Conservation (phyloP, 2,797 vertebrate genomes). For the Eulemur mongoz region DNA sequence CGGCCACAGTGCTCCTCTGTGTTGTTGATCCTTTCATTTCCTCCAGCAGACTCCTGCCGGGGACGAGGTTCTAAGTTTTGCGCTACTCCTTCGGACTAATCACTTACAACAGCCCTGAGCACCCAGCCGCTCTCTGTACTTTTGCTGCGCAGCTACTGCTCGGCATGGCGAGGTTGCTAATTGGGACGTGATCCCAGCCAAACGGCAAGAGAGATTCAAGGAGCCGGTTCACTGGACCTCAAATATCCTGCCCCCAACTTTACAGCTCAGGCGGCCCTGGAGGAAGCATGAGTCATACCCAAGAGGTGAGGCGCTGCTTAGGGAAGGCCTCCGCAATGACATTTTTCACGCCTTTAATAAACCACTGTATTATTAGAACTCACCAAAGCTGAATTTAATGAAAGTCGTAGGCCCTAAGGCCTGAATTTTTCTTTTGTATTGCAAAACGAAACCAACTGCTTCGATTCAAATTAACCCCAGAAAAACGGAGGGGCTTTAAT, state of each 20-base stretch:
- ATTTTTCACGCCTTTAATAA: constrained; percentile 81
- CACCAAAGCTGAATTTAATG: constrained; percentile 76
- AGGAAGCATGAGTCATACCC: constrained; percentile 69
- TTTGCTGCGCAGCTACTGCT: constrained; percentile 72
- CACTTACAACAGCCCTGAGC: constrained; percentile 79
- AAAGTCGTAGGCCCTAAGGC: constrained; percentile 66
- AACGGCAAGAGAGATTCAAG: constrained; percentile 67
- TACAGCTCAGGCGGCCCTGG: constrained; percentile 55
- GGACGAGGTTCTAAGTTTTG: constrained; percentile 78
- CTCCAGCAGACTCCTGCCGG: constrained; percentile 85
- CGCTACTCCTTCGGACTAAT: constrained; percentile 82
- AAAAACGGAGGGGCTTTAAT: constrained; percentile 54
- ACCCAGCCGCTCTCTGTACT: constrained; percentile 38
- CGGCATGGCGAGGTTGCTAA: constrained; percentile 73
- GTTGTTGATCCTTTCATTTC: constrained; percentile 89
- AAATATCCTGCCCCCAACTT: constrained; percentile 78
- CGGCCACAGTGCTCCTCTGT: constrained; percentile 84
- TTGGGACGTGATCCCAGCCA: constrained; percentile 74
- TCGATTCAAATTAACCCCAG: constrained; percentile 63
- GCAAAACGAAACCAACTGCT: constrained; percentile 72
- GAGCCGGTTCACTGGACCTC: constrained; percentile 46
- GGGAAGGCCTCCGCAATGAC: constrained; percentile 68
- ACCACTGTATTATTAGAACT: constrained; percentile 69
- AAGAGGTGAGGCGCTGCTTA: constrained; percentile 61
- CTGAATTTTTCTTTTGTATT: constrained; percentile 75